These are phyloP conservation scores for Dioctria rufipes DNA, from an alignment of 2,888 invertebrate species.

Conservation along the genomic window DNA sequence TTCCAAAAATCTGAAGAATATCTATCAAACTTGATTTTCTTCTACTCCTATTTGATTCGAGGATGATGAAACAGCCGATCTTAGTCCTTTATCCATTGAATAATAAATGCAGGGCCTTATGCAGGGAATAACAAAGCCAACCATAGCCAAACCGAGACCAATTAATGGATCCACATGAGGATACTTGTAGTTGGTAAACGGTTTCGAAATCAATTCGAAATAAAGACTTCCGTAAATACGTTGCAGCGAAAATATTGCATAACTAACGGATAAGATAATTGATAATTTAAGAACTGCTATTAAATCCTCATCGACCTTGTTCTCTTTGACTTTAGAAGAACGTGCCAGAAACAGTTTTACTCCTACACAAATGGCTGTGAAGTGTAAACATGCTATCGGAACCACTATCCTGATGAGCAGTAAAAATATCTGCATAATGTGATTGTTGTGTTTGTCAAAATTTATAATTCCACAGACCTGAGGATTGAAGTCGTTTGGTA, in stretches of 20 bases:
- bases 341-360: conserved; percentile 42
- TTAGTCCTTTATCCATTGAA: conserved; percentile 46
- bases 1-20: not conserved
- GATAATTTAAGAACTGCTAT: conserved; percentile 55
- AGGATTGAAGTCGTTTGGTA: conserved; percentile 56
- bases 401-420: conserved; percentile 56
- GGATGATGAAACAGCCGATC: conserved; percentile 8
- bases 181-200: conserved; percentile 59
- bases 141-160: conserved; percentile 55
- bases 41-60: not conserved
- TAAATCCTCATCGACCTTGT: conserved; percentile 57
- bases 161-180: conserved; percentile 53
- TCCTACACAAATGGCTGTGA: conserved; percentile 50
- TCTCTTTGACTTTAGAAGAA: conserved; percentile 16
- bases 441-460: conserved; percentile 57
- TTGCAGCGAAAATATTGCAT: conserved; percentile 57
- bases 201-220: conserved; percentile 59
- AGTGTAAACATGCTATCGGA: conserved; percentile 55
- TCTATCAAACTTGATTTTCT: not conserved
- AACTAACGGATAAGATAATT: conserved; percentile 54
- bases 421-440: conserved; percentile 58
- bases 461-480: conserved; percentile 58
- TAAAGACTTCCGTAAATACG: conserved; percentile 59
- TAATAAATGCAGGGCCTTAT: conserved; percentile 58
- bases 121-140: conserved; percentile 55